Evolutionary conservation across 2,113 vertebrate genomes (phyloP), one percentile per base, ranked within the genome.

Genomic region (Malurus cyaneus): DNA sequence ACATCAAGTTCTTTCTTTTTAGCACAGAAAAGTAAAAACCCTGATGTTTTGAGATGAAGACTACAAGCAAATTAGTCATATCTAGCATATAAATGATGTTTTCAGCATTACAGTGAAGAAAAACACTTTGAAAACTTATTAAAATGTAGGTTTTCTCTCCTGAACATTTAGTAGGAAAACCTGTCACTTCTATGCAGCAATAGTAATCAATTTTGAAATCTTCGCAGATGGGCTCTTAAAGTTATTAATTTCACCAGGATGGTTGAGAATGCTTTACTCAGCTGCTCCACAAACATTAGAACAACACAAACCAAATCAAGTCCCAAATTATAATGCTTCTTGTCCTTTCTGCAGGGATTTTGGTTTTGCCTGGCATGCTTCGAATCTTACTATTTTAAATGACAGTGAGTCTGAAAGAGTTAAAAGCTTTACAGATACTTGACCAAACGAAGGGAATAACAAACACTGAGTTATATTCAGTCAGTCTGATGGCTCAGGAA

Each of bases 21-120:
- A 93, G 71, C 69, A 60, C 16, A 50, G 83, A 91, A 92, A 92
- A 93, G 72, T 86, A 96, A 97, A 97, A 96, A 81, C 49, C 46
- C 80, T 95, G 96, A 94, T 95, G 84, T 94, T 96, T 84, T 95
- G 83, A 96, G 77, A 89, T 84, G 94, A 93, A 69, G 44, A 89
- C 64, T 92, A 96, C 74, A 97, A 92, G 84, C 64, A 96, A 97
- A 96, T 97, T 97, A 96, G 83, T 96, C 92, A 66, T 32, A 93
- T 96, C 70, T 86, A 96, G 89, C 59, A 93, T 54, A 96, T 85
- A 96, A 96, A 96, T 95, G 96, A 94, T 34, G 66, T 94, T 91
- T 84, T 42, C 62, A 57, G 57, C 82, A 72, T 83, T 49, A 50
- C 70, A 84, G 32, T 61, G 14, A 91, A 95, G 94, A 86, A 76